phyloP scores from a whole-genome alignment of 1,140 invertebrate species.

The Halyomorpha halys region DNA sequence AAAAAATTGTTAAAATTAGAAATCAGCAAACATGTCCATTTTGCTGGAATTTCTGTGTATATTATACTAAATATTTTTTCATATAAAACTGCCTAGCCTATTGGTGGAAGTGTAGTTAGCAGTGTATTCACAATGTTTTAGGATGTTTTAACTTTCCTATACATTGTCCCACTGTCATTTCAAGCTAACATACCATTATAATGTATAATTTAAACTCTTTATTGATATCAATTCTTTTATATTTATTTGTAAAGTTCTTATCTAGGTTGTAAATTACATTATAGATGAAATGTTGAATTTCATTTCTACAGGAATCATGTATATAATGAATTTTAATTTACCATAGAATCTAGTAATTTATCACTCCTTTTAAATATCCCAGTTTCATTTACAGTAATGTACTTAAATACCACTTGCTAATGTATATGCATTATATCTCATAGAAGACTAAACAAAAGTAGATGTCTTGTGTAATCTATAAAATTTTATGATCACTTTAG shows the following conservation, averaged over 20 bases:
- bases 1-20: constrained; percentile 9
- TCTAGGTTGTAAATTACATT: constrained; percentile 11
- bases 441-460: constrained; percentile 29
- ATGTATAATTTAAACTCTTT: constrained; percentile 20
- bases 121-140: background rate
- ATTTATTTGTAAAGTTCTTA: constrained; percentile 23
- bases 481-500: constrained; percentile 32
- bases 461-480: constrained; percentile 29
- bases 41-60: constrained; percentile 25
- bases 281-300: constrained; percentile 5
- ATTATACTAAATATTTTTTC: constrained; percentile 25
- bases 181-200: constrained; percentile 25
- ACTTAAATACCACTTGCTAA: constrained; percentile 24
- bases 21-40: constrained; percentile 21
- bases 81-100: constrained; percentile 22
- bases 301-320: constrained; percentile 4
- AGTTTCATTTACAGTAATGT: background rate
- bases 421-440: constrained; percentile 27
- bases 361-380: background rate
- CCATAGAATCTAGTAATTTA: constrained; percentile 8
- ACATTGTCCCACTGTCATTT: background rate
- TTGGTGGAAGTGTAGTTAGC: constrained; percentile 19
- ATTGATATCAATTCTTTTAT: constrained; percentile 21
- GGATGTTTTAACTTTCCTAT: background rate
- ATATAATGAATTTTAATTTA: constrained; percentile 7